Evolutionary conservation across 35 echinoderm and acorn worm genomes (phyloP).

Genomic region (Heliocidaris erythrogramma): DNA sequence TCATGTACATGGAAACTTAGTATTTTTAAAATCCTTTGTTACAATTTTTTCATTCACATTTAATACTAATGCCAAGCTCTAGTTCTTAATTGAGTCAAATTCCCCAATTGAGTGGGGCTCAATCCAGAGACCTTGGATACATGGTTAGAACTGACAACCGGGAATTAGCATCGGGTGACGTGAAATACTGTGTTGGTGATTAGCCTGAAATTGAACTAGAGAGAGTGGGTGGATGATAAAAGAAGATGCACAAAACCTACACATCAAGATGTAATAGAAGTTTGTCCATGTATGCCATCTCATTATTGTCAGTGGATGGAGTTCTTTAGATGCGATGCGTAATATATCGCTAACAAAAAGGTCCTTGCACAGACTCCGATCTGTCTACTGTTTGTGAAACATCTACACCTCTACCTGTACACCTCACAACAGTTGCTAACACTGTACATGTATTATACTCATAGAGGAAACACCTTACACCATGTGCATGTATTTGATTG

Average conservation of each 20-base stretch:
- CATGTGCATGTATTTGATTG: neutral
- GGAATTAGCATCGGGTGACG: neutral
- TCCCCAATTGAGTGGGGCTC: neutral
- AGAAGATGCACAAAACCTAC: neutral
- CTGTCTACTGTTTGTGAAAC: neutral
- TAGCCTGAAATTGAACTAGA: neutral
- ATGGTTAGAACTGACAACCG: too few relatives aligned
- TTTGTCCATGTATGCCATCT: neutral
- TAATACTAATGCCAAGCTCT: neutral
- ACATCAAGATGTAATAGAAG: neutral
- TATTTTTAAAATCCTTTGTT: too few relatives aligned
- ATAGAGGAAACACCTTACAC: neutral
- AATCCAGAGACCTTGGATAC: neutral
- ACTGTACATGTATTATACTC: neutral
- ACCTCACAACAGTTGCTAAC: neutral
- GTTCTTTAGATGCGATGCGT: neutral
- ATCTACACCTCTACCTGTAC: neutral
- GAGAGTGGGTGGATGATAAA: neutral
- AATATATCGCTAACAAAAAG: neutral
- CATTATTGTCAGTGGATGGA: neutral
- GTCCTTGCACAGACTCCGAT: neutral
- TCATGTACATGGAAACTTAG: too few relatives aligned
- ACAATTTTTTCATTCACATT: neutral
- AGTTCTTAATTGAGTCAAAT: neutral
- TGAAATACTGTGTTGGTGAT: neutral